Evolutionary conservation across 2,888 invertebrate species (phyloP).

Genomic region (Emmelina monodactyla): DNA sequence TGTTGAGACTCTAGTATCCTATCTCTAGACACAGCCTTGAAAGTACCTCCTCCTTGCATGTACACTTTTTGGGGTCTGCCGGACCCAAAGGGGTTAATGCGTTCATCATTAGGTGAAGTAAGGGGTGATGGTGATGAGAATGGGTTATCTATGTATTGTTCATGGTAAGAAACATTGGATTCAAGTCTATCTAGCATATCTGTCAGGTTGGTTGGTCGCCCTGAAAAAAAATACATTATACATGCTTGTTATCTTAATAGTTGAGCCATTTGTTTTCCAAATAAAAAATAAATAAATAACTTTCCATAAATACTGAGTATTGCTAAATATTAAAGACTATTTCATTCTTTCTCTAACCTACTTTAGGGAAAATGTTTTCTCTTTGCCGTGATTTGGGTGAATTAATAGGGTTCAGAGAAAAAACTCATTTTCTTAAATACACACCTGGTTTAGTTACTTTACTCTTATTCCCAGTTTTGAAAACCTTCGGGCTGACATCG

Average conservation of each 20-base stretch:
- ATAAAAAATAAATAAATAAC: too few species aligned
- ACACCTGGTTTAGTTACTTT: constrained; percentile 46
- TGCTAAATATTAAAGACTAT: too few species aligned
- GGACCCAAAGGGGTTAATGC: constrained; percentile 38
- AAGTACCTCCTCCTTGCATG: constrained; percentile 57
- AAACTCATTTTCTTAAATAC: too few species aligned
- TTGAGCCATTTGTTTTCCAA: too few species aligned
- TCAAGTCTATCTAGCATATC: constrained; percentile 53
- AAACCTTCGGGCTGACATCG: constrained; percentile 59
- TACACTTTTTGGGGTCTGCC: constrained; percentile 53
- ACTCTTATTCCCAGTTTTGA: constrained; percentile 39
- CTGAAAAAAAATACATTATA: constrained; percentile 27
- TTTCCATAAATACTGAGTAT: too few species aligned
- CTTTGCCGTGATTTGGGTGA: too few species aligned
- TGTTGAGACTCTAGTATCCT: constrained; percentile 51
- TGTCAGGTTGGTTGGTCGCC: constrained; percentile 48
- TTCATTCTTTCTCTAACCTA: too few species aligned
- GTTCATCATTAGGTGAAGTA: constrained; percentile 57
- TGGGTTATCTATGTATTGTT: constrained; percentile 59
- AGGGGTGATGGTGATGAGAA: constrained; percentile 60
- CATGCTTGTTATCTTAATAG: too few species aligned
- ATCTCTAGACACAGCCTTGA: constrained; percentile 51
- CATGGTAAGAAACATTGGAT: constrained; percentile 44
- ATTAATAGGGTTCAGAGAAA: too few species aligned
- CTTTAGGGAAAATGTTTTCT: too few species aligned